A percentile compares a stretch with the other conserved stretches of the same genome.
Evolutionary conservation across 2,797 vertebrate genomes (phyloP).

Genomic region (Enteromius viviparus): DNA sequence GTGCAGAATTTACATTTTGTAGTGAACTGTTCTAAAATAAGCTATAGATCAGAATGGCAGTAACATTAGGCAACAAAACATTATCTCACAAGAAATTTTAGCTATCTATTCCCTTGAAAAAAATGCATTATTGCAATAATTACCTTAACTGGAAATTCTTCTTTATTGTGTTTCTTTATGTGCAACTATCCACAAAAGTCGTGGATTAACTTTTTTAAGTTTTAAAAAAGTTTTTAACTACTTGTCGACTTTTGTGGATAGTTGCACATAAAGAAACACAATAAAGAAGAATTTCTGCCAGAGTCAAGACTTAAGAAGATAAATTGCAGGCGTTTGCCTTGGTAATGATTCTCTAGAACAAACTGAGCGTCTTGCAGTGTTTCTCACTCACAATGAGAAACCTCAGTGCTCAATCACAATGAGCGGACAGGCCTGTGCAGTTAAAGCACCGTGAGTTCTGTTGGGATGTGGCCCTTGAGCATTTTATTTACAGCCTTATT

Average conservation of each 20-base stretch:
- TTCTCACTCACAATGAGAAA: background rate
- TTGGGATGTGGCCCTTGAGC: background rate
- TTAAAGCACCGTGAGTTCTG: background rate
- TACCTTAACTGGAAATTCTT: background rate
- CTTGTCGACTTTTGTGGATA: background rate
- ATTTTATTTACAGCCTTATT: constrained; percentile 25
- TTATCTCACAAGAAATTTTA: background rate
- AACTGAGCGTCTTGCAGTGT: background rate
- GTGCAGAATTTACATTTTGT: too few species aligned
- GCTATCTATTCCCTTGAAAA: background rate
- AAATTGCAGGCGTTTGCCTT: constrained; percentile 12
- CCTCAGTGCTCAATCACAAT: constrained; percentile 20
- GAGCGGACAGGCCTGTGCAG: constrained; percentile 2
- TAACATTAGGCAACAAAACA: background rate
- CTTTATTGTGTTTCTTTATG: constrained; percentile 2
- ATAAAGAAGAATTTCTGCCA: background rate
- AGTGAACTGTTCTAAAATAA: background rate
- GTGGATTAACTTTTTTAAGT: too few species aligned
- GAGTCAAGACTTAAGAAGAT: constrained; percentile 31
- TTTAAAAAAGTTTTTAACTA: too few species aligned
- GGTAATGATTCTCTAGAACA: constrained; percentile 39
- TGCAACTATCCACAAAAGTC: background rate
- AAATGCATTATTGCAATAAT: background rate
- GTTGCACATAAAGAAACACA: constrained; percentile 3
- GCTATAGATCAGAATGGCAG: background rate